A percentile compares a stretch with the other conserved stretches of the same genome.
Evolutionary conservation across 2,113 vertebrate genomes (phyloP).

Genomic region (Galbula dea): DNA sequence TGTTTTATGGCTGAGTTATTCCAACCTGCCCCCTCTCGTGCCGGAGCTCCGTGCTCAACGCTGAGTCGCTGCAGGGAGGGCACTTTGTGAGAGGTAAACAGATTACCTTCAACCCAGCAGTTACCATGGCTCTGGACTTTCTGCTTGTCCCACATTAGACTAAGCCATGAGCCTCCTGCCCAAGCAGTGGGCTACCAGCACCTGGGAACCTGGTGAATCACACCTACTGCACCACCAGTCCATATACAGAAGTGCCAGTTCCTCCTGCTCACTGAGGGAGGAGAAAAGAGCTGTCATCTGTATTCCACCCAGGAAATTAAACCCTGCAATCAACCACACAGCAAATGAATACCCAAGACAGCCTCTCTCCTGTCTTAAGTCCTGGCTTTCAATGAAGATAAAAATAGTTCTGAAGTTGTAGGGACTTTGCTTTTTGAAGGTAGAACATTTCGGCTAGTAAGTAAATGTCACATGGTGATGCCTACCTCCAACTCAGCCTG

Average conservation of each 20-base stretch:
- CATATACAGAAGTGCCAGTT: no score
- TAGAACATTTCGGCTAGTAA: background rate
- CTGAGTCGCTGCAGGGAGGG: background rate
- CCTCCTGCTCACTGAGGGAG: background rate
- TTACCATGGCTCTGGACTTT: background rate
- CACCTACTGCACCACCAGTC: background rate
- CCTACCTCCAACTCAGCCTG: background rate
- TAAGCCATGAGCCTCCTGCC: background rate
- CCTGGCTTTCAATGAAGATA: background rate
- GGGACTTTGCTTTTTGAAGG: constrained; percentile 4
- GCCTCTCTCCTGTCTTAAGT: constrained; percentile 1
- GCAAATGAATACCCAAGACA: constrained; percentile 30
- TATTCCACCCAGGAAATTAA: constrained; percentile 15
- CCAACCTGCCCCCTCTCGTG: constrained; percentile 2
- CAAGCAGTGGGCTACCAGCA: background rate
- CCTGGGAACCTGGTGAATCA: background rate
- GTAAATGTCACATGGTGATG: background rate
- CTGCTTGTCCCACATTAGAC: background rate
- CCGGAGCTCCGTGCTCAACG: accelerated
- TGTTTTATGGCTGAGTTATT: constrained; percentile 30
- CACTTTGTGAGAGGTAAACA: background rate
- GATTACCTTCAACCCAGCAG: background rate
- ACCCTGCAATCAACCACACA: constrained; percentile 5
- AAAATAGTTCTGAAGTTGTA: background rate
- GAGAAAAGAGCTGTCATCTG: background rate